Evolutionary conservation across 2,113 vertebrate species (phyloP), one percentile per base, ranked within the genome.

Genomic region (Mobula birostris): DNA sequence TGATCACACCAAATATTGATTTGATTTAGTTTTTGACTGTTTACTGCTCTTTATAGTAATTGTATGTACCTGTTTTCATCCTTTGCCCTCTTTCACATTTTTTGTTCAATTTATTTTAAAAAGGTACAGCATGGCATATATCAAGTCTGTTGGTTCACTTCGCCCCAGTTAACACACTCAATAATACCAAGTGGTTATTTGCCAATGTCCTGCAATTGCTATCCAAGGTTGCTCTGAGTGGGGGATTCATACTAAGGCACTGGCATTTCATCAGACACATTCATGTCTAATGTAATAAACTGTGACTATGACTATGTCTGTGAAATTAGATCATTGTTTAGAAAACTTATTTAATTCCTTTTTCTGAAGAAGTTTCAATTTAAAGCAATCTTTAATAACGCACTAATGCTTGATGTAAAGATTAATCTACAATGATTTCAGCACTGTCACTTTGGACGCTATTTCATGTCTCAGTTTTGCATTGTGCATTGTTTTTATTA

Each of bases 161-260:
- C 68, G 19, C 90, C 68, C 90, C 66, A 48, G 90, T 93, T 72
- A 93, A 29, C 68, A 93, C 90, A 93, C 21, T 72, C 66, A 93
- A 72, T 32, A 21, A 68, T 61, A 17, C 21, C 87, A 87, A 63
- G 29, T 93, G 63, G 19, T 40, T 36, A 24, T 12, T 36, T 93
- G 68, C 90, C 90, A 93, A 29, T 11, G 36, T 68, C 19, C 40
- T 27, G 21, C 8, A 2, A 72, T 72, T 72, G 68, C 82, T 90
- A 36, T 90, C 61, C 66, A 72, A 93, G 6, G 29, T n/a, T 90
- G 14, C 90, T 27, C 1, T 70, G 27, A 21, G 36, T 93, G 66
- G 24, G 66, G n/a, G 40, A 5, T 72, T 72, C 7, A 48, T 90
- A 17, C 85, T 63, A 15, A 90, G 58, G 29, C n/a, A 66, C 66